These are phyloP conservation scores for Okapia johnstoni DNA, from an alignment of 2,113 vertebrate species.

Conservation along the genomic window DNA sequence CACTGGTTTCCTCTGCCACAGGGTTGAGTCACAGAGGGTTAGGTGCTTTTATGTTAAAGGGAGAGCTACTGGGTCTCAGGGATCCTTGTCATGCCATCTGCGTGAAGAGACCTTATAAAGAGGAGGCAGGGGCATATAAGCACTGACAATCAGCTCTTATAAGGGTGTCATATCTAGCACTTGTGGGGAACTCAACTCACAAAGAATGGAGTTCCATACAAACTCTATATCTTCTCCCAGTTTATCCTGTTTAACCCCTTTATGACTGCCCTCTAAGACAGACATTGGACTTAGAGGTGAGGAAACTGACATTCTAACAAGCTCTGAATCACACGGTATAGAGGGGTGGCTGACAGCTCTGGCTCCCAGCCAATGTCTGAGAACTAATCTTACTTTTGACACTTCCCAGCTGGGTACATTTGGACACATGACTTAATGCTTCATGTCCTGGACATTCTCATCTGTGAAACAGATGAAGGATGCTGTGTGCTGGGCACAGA, in stretches of 20 bases:
- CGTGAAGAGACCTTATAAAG: not conserved
- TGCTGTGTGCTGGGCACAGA: fast-evolving
- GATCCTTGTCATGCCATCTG: not conserved
- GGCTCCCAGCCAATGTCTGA: not conserved
- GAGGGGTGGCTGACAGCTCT: not conserved
- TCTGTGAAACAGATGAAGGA: not conserved
- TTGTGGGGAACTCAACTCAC: not conserved
- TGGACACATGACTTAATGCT: not conserved
- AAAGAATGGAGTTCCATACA: not conserved
- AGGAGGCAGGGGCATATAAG: not conserved
- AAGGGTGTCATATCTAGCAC: not conserved
- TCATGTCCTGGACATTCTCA: not conserved
- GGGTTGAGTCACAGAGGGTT: not conserved
- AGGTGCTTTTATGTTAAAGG: not conserved
- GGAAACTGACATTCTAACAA: not conserved
- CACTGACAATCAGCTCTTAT: not conserved
- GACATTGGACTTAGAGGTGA: not conserved
- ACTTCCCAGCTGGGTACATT: not conserved
- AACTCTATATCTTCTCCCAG: not conserved
- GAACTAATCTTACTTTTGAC: not conserved
- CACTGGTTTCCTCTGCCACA: not conserved
- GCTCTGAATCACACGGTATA: not conserved
- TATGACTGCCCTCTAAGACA: not conserved
- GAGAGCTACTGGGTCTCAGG: not conserved
- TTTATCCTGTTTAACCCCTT: not conserved